A percentile compares a stretch with the other conserved stretches of the same genome.
These are phyloP conservation scores for Limenitis camilla DNA, from an alignment of 2,888 invertebrate genomes.

Conservation along the genomic window DNA sequence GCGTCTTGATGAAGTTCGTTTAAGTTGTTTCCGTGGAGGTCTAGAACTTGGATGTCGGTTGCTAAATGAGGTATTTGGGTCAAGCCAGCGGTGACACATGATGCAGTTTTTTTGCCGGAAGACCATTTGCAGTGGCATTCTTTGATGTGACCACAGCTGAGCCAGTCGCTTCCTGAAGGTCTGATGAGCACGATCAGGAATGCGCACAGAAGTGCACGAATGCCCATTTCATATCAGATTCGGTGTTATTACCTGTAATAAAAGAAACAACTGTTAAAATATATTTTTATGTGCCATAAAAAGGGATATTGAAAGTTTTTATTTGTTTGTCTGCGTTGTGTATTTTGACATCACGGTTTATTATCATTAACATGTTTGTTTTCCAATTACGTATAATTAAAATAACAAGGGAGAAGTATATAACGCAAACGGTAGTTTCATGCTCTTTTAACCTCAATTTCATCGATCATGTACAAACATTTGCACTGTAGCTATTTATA, in stretches of 20 bases:
- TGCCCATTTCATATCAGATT: slow-evolving; percentile 57
- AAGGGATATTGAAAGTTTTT: background rate
- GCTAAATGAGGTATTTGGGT: slow-evolving; percentile 78
- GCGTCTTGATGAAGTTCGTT: slow-evolving; percentile 81
- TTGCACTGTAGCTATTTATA: no score
- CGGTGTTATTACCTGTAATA: slow-evolving; percentile 49
- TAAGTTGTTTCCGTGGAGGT: slow-evolving; percentile 86
- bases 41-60: slow-evolving; percentile 79
- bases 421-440: no score
- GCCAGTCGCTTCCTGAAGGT: slow-evolving; percentile 79
- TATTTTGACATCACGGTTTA: background rate
- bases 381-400: no score
- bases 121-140: slow-evolving; percentile 94
- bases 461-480: no score
- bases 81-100: slow-evolving; percentile 85
- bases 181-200: slow-evolving; percentile 43
- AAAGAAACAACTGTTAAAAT: slow-evolving; percentile 23
- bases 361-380: no score
- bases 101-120: slow-evolving; percentile 90
- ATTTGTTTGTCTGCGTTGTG: background rate
- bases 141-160: slow-evolving; percentile 81
- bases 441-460: no score
- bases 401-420: no score
- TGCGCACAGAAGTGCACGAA: slow-evolving; percentile 49
- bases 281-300: background rate